Base-by-base conservation (phyloP, 2,797 vertebrate genomes). In the Crenichthys baileyi region DNA sequence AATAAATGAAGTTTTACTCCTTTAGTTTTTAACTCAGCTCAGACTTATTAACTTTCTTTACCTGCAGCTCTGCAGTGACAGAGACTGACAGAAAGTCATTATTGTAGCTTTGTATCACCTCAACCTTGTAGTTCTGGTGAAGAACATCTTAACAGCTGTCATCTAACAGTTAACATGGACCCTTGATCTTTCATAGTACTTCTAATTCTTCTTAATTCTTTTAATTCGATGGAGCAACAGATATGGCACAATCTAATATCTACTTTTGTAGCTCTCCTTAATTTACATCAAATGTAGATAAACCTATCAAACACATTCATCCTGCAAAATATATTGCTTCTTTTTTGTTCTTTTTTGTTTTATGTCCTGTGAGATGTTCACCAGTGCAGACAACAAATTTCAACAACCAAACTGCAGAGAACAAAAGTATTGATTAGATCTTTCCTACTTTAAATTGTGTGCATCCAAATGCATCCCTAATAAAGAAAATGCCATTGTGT, bases 341-440 rank as follows among this genome's bases (percentile, higher is more conserved):
- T 7, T 61, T 18, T 29, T 13, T 26, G 22, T 55, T 55, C n/a
- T n/a, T n/a, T 55, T 1, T 7, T 24, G 51, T 22, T 22, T 53
- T 20, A 58, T 58, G 55, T 26, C 55, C 24, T 58, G 11, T 4
- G 22, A 55, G 8, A n/a, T 3, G 2, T 36, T 67, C 18, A 67
- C 9, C 63, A 24, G 4, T 24, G 39, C 36, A 67, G 22, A 24
- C 8, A 67, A 67, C 9, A 20, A 1, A 63, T 31, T 31, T 31
- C 29, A 63, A 36, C 16, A 18, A 36, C 15, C 63, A 41, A 67
- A 41, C 18, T 11, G 63, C 55, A 55, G 55, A 68, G 36, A 61
- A 75, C 73, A 51, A 36, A 0, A 46, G 70, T 48, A 86, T 79
- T n/a, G 61, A 85, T 84, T 46, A 46, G 41, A 31, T 36, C 76